Base-by-base conservation (phyloP, 1,140 invertebrate species). In the Doryteuthis pealeii region DNA sequence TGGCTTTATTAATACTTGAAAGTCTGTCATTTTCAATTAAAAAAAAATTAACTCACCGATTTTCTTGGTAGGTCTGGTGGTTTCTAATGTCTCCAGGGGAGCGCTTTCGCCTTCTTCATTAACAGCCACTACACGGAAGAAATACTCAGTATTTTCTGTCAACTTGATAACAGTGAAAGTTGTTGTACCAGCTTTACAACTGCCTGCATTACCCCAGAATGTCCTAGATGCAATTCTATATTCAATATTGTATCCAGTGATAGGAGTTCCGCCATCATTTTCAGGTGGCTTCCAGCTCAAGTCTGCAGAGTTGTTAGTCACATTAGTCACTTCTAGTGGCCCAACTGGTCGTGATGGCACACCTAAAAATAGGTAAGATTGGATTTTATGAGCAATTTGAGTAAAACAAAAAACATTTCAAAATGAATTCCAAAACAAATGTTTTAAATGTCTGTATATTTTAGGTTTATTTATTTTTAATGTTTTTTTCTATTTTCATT, bases 271-370 rank as follows among this genome's bases (percentile, higher is more conserved):
- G 30, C 87, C 87, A 77, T 88, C 85, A 75, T 81, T 69, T 65
- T 79, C 72, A 32, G 87, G 86, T 76, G 82, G 78, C 77, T 87
- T 76, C 87, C 87, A 88, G 70, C 78, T 75, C 70, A 88, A 62
- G 18, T 75, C 82, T 0, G 82, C 80, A 33, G 84, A 83, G 32
- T 82, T 81, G 81, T 96, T 79, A 12, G 82, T 79, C 22, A 87
- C 76, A 32, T 85, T 77, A 22, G 78, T 80, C 30, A 79, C 70
- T 66, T 95, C 90, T 83, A 94, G 54, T n/a, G 83, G 96, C 49
- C 96, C 96, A 80, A 97, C 94, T 1, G 97, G 97, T 83, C 95
- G 93, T 45, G 92, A 91, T 67, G 96, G 93, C 92, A 76, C 95
- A 62, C 78, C 78, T 78, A 43, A n/a, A 75, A 68, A 45, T 26